Percentiles rank a stretch among this genome's conserved stretches.
These are phyloP conservation scores for Manduca sexta DNA, from an alignment of 1,140 invertebrate species.

Conservation along the genomic window DNA sequence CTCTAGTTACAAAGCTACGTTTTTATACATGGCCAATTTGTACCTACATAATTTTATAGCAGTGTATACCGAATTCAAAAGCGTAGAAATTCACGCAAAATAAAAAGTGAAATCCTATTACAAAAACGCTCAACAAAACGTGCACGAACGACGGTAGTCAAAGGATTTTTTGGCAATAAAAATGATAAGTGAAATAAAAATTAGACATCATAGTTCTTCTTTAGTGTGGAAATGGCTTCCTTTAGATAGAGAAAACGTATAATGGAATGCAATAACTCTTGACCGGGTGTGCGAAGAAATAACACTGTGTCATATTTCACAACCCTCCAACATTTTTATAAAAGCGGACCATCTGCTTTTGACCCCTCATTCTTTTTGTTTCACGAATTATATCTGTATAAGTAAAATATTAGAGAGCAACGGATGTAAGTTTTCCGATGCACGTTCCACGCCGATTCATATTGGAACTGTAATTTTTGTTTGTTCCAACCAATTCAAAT, in stretches of 20 bases:
- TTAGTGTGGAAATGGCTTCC: conserved; percentile 70
- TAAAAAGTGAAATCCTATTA: background rate
- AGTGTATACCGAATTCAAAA: background rate
- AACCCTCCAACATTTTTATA: conserved; percentile 72
- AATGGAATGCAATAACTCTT: conserved; percentile 74
- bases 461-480: conserved; percentile 10
- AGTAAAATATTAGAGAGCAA: conserved; percentile 48
- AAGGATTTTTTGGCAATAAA: conserved; percentile 27
- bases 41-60: background rate
- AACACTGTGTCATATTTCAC: conserved; percentile 73
- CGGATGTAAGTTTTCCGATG: conserved; percentile 25
- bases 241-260: conserved; percentile 72
- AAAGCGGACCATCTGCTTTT: conserved; percentile 72
- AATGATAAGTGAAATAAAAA: conserved; percentile 66
- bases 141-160: background rate
- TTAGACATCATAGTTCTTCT: conserved; percentile 68
- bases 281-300: conserved; percentile 72
- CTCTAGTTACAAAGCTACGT: conserved; percentile 7
- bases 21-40: background rate
- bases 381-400: conserved; percentile 67
- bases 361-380: conserved; percentile 71
- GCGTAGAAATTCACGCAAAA: background rate
- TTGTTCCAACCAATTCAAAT: background rate
- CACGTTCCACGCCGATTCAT: conserved; percentile 22
- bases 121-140: background rate